Conservation (phyloP, 2,113 vertebrate species). For the Zapus hudsonius region DNA sequence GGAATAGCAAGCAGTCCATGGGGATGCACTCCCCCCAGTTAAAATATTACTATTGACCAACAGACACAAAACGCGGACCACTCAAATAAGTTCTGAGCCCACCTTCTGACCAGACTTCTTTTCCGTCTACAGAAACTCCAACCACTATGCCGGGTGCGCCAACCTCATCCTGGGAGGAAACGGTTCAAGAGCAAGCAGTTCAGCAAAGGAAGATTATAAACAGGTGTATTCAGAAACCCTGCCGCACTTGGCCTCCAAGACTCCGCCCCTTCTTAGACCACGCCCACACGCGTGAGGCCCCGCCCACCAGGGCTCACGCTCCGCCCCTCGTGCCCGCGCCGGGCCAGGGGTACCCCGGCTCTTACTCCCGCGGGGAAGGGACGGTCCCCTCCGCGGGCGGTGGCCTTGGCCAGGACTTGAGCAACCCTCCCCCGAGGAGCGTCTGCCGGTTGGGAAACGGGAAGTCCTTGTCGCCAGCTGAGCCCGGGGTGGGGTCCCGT, state of each 20-base stretch:
- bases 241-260: background rate
- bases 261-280: background rate
- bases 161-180: slow-evolving; percentile 90
- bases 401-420: slow-evolving; percentile 50
- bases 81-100: slow-evolving; percentile 69
- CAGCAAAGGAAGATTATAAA: rapidly evolving
- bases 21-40: background rate
- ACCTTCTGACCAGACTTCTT: slow-evolving; percentile 96
- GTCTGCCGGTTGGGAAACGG: background rate
- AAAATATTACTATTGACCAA: background rate
- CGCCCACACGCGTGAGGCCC: rapidly evolving
- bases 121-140: slow-evolving; percentile 96
- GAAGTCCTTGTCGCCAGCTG: slow-evolving; percentile 44
- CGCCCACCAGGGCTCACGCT: background rate
- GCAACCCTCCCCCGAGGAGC: background rate
- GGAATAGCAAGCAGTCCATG: background rate
- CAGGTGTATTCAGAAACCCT: background rate
- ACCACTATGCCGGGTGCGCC: slow-evolving; percentile 94
- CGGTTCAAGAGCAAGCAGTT: background rate
- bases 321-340: rapidly evolving
- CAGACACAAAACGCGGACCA: background rate
- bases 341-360: background rate
- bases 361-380: background rate
- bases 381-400: background rate
- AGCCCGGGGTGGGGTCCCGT: background rate